Percentiles rank a stretch among this genome's conserved stretches.
These are phyloP conservation scores for Melinopterus prodromus DNA, from an alignment of 2,888 invertebrate genomes.

Conservation along the genomic window DNA sequence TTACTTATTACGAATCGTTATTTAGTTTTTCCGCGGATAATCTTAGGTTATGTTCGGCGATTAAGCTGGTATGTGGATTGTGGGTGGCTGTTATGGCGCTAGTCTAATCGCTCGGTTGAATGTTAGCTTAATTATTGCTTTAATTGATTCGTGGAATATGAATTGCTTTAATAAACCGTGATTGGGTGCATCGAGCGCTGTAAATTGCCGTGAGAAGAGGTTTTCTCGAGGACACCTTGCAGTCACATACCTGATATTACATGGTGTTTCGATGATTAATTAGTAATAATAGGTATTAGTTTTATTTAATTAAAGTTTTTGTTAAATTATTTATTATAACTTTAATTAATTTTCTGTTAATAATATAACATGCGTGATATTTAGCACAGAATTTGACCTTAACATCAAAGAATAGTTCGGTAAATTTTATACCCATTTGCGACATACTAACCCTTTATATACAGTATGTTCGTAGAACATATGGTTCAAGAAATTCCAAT, in stretches of 20 bases:
- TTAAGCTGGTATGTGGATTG: not conserved
- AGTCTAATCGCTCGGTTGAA: not conserved
- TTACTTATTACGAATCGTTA: constrained; percentile 21
- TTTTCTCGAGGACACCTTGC: not conserved
- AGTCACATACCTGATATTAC: not conserved
- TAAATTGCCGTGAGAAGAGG: not conserved
- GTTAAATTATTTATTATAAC: too few relatives aligned
- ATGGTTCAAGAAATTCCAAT: too few relatives aligned
- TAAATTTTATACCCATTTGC: too few relatives aligned
- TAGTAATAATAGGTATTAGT: not conserved
- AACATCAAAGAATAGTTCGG: too few relatives aligned
- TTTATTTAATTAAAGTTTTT: not conserved
- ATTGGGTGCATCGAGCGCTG: not conserved
- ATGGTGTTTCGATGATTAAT: not conserved
- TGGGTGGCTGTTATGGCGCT: not conserved
- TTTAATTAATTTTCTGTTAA: too few relatives aligned
- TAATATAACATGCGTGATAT: too few relatives aligned
- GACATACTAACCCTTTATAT: too few relatives aligned
- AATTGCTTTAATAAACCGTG: not conserved
- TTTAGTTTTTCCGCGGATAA: not conserved
- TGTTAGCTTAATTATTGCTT: not conserved
- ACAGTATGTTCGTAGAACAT: too few relatives aligned
- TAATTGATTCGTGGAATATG: constrained; percentile 4
- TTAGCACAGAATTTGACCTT: too few relatives aligned
- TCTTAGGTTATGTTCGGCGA: not conserved